Evolutionary conservation across 1,140 invertebrate species (phyloP).

Genomic region (Heliothis subflexa): DNA sequence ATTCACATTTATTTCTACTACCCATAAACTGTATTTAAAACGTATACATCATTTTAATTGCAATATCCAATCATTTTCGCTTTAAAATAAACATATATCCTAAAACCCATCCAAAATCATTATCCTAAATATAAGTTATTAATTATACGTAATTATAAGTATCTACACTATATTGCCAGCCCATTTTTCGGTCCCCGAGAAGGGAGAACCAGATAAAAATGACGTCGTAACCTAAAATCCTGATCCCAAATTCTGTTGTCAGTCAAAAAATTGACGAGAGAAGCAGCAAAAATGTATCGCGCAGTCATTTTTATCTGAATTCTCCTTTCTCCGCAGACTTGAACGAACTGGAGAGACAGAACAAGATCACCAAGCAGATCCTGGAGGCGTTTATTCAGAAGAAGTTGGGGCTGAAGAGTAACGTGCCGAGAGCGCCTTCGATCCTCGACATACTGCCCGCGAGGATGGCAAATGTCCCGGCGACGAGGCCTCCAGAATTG

Average conservation of each 20-base stretch:
- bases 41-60: no score
- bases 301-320: slow-evolving; percentile 85
- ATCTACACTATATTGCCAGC: neutral
- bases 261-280: slow-evolving; percentile 6
- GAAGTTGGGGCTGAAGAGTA: slow-evolving; percentile 84
- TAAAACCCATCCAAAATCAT: neutral
- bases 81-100: no score
- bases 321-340: slow-evolving; percentile 85
- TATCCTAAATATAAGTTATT: neutral
- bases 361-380: slow-evolving; percentile 90
- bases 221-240: slow-evolving; percentile 64
- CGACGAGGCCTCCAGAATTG: slow-evolving; percentile 55
- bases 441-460: slow-evolving; percentile 88
- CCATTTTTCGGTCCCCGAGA: slow-evolving; percentile 49
- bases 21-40: no score
- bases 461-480: slow-evolving; percentile 59
- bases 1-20: neutral
- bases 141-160: neutral
- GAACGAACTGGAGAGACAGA: slow-evolving; percentile 89
- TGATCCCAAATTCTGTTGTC: slow-evolving; percentile 58
- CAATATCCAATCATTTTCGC: no score
- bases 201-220: slow-evolving; percentile 83
- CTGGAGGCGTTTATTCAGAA: slow-evolving; percentile 90
- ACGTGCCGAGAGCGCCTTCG: slow-evolving; percentile 85
- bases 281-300: slow-evolving; percentile 47